Evolutionary conservation across 2,113 vertebrate genomes (phyloP).

Genomic region (chimpanzee (Pan troglodytes)): NHGRI_mPanTro3-v2.1_pri NC_072403.2:159031501-159032000

Average conservation of each 20-base stretch:
- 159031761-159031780: not conserved
- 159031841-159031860: not conserved
- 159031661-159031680: not conserved
- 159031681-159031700: not conserved
- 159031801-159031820: not conserved
- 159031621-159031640: conserved; percentile 13
- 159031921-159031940: not conserved
- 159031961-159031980: not conserved
- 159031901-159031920: not conserved
- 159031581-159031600: not conserved
- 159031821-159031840: not conserved
- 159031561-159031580: not conserved
- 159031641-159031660: not conserved
- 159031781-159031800: not conserved
- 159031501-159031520: not conserved
- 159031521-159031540: not conserved
- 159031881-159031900: not conserved
- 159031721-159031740: not conserved
- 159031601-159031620: not conserved
- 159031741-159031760: not conserved
- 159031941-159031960: not conserved
- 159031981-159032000: not conserved
- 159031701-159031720: not conserved
- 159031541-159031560: not conserved
- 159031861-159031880: not conserved